phyloP scores from a whole-genome alignment of 2,888 invertebrate genomes.

The Xylophagus ater region DNA sequence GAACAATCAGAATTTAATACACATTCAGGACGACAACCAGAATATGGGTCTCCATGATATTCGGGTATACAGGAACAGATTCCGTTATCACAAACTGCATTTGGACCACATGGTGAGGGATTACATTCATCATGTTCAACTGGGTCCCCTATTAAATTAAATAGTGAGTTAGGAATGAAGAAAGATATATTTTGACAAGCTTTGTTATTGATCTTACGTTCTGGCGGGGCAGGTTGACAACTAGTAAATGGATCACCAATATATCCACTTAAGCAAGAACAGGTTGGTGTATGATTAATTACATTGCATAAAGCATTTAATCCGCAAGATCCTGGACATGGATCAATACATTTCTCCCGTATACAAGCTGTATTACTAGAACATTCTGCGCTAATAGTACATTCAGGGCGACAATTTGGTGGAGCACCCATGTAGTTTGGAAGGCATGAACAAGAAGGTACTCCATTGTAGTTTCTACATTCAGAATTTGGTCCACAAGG shows the following conservation, averaged over 20 bases:
- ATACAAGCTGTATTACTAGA: constrained; percentile 64
- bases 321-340: constrained; percentile 70
- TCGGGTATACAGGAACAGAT: constrained; percentile 57
- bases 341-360: constrained; percentile 63
- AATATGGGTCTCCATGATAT: constrained; percentile 62
- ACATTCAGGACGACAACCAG: constrained; percentile 71
- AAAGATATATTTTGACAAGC: constrained; percentile 42
- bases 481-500: constrained; percentile 60
- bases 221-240: constrained; percentile 43
- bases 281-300: constrained; percentile 62
- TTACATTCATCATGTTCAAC: constrained; percentile 43
- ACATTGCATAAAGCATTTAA: constrained; percentile 51
- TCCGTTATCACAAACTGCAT: constrained; percentile 55
- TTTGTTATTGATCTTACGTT: constrained; percentile 28
- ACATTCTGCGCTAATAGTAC: constrained; percentile 63
- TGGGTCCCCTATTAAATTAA: constrained; percentile 19
- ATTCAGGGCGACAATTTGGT: constrained; percentile 59
- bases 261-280: constrained; percentile 57
- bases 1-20: constrained; percentile 63
- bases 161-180: background rate
- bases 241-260: constrained; percentile 63
- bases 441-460: constrained; percentile 54
- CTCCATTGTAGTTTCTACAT: constrained; percentile 48
- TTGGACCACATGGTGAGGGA: constrained; percentile 59
- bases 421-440: constrained; percentile 58